These are phyloP conservation scores for Octonoba sinensis DNA, from an alignment of 2,888 invertebrate genomes.

Conservation along the genomic window DNA sequence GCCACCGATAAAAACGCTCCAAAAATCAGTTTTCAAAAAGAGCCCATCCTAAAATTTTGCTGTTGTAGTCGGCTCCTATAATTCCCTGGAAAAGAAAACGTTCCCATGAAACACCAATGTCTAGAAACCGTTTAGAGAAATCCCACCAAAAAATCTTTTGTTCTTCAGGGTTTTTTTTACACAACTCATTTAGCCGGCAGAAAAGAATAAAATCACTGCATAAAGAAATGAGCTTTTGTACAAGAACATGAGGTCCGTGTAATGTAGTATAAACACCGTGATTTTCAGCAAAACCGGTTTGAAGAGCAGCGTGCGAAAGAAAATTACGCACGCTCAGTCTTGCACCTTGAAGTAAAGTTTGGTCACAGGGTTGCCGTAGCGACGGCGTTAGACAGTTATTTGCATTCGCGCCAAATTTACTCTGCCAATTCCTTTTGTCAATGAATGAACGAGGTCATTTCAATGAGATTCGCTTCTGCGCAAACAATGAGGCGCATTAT, in stretches of 20 bases:
- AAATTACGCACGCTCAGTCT: conserved; percentile 40
- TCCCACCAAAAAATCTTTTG: conserved; percentile 2
- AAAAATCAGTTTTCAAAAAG: no score
- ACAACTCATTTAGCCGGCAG: background rate
- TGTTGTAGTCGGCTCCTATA: no score
- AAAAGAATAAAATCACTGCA: conserved; percentile 10
- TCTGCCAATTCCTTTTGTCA: no score
- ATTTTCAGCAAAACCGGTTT: conserved; percentile 41
- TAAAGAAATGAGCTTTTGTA: conserved; percentile 10
- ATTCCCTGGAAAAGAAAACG: no score
- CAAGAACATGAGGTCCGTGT: conserved; percentile 24
- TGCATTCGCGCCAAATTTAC: background rate
- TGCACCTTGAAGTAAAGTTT: conserved; percentile 36
- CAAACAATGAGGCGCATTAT: no score
- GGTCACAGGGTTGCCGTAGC: conserved; percentile 24
- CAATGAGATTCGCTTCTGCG: no score
- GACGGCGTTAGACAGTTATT: background rate
- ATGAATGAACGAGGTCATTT: no score
- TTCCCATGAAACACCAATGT: no score
- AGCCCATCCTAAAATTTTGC: no score
- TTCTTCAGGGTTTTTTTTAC: background rate
- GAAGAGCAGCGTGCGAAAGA: conserved; percentile 16
- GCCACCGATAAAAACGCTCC: no score
- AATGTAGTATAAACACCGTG: conserved; percentile 18
- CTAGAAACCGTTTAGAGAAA: background rate